Evolutionary conservation across 2,113 vertebrate genomes (phyloP), one percentile per base, ranked within the genome.

Genomic region (Alces alces): DNA sequence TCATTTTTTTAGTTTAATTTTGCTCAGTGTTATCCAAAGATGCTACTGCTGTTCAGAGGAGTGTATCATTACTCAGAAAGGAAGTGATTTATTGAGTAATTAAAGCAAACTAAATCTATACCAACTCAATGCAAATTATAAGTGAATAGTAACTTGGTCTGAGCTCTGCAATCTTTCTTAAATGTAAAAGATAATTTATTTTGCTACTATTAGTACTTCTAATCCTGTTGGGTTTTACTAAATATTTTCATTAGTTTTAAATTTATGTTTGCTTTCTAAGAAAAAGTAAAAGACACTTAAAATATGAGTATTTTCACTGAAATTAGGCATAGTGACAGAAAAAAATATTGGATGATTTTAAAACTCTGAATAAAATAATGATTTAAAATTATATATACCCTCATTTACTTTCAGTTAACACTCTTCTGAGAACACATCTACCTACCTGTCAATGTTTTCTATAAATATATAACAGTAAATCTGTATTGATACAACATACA

Each of bases 31-130:
- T 82, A 61, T 54, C 50, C 78, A 61, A 89, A 93, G 27, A 70
- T 84, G 4, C 36, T 88, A 88, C 12, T 89, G 36, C 39, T 88
- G 17, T 85, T 95, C 61, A 88, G n/a, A 89, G 17, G 15, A 91
- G 8, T 36, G 17, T 17, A 55, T 61, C 79, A 79, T 97, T 94
- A 90, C 50, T 93, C 86, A 93, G 78, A 94, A 93, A 76, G 55
- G 45, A 86, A 96, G 39, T 94, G 82, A 95, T 94, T 96, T 91
- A 90, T 91, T 80, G 60, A 89, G 50, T 91, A 93, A 94, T 93
- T 91, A 97, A 91, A n/a, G 47, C 21, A 61, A 61, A 61, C 23
- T 73, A 79, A 79, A 85, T 87, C 79, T 39, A 82, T 10, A 57
- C 23, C 30, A 89, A 76, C 16, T 91, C 45, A 39, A 36, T 61